These are phyloP conservation scores for Hydrolagus colliei DNA, from an alignment of 2,797 vertebrate genomes.

Conservation along the genomic window DNA sequence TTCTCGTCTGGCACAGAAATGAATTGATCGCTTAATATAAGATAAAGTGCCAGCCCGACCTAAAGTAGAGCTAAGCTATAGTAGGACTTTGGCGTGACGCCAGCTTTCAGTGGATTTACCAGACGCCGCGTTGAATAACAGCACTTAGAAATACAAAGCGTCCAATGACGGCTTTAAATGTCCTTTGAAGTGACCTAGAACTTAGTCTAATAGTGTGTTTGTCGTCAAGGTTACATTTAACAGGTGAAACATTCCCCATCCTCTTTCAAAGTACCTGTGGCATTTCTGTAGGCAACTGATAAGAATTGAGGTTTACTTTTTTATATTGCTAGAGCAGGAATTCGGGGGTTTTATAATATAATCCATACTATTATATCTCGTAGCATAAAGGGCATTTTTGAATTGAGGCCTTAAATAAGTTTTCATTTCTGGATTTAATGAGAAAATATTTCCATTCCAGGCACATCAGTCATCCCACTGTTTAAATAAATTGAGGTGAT, in stretches of 20 bases:
- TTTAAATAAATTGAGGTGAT: not conserved
- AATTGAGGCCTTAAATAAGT: not conserved
- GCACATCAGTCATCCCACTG: not conserved
- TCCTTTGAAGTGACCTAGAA: not conserved
- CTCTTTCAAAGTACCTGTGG: not conserved
- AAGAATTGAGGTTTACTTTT: not conserved
- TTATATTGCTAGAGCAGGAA: no score
- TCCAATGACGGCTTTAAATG: not conserved
- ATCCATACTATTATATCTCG: not conserved
- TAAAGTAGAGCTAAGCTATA: not conserved
- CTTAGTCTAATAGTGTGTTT: not conserved
- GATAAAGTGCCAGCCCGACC: not conserved
- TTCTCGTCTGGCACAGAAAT: not conserved
- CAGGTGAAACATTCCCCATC: not conserved
- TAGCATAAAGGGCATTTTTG: not conserved
- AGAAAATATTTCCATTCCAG: not conserved
- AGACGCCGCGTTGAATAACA: not conserved
- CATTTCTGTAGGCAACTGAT: conserved; percentile 8
- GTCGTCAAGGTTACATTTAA: not conserved
- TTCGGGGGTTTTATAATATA: not conserved
- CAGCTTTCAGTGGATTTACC: not conserved
- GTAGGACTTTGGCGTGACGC: not conserved
- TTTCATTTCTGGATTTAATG: not conserved
- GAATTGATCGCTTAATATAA: not conserved
- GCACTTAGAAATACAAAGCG: not conserved